Evolutionary conservation across 2,113 vertebrate genomes (phyloP).

Genomic region (Austrofundulus limnaeus): DNA sequence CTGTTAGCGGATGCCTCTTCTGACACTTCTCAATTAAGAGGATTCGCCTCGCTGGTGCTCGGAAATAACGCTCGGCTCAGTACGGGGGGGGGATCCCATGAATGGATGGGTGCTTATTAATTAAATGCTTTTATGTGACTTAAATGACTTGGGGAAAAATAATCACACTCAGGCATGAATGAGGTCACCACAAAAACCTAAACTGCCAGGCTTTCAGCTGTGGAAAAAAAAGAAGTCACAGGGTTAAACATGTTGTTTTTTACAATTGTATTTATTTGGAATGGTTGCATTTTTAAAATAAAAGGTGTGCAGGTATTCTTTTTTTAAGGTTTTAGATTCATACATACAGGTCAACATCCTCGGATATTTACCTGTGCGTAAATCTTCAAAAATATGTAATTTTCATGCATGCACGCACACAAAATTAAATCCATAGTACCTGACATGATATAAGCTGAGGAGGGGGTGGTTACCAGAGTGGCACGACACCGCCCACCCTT

Average conservation of each 20-base stretch:
- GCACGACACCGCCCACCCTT: too few species aligned
- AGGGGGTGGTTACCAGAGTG: too few species aligned
- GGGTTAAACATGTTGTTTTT: conserved; percentile 27
- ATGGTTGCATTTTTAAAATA: conserved; percentile 15
- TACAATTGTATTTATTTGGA: conserved; percentile 36
- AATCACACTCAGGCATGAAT: conserved; percentile 55
- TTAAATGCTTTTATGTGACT: conserved; percentile 73
- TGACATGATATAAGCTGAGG: too few species aligned
- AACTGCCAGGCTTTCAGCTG: conserved; percentile 38
- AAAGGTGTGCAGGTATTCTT: background rate
- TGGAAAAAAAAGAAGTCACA: conserved; percentile 31
- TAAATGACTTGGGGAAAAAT: conserved; percentile 72
- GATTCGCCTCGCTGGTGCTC: conserved; percentile 52
- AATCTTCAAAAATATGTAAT: too few species aligned
- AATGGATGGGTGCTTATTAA: conserved; percentile 68
- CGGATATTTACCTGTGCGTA: too few species aligned
- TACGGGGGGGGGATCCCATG: conserved; percentile 68
- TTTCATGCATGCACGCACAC: too few species aligned
- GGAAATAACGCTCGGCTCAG: conserved; percentile 63
- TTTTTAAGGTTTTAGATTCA: too few species aligned
- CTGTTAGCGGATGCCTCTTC: conserved; percentile 68
- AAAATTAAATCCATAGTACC: too few species aligned
- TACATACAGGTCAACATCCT: too few species aligned
- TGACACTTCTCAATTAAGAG: conserved; percentile 72
- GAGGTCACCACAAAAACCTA: conserved; percentile 61